These are phyloP conservation scores for Hemithea aestivaria DNA, from an alignment of 2,888 invertebrate genomes.

Conservation along the genomic window DNA sequence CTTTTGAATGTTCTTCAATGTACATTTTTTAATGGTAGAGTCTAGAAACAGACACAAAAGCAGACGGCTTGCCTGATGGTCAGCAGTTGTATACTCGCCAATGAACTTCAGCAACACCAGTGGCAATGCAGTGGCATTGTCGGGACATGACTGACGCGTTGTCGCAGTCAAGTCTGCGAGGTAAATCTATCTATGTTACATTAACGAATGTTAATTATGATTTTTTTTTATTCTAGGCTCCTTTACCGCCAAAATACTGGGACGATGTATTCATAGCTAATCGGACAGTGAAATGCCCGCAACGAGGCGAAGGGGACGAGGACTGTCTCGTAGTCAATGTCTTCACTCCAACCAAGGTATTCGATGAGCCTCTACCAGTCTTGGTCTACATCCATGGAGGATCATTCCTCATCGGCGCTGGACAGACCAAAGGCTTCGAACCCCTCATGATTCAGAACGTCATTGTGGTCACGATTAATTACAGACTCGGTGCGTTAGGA, in stretches of 20 bases:
- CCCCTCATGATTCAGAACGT: conserved; percentile 36
- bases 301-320: conserved; percentile 37
- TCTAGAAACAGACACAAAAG: too few relatives aligned
- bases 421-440: conserved; percentile 33
- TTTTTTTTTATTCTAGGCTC: conserved; percentile 26
- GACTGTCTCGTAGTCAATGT: conserved; percentile 41
- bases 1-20: too few relatives aligned
- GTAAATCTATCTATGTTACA: not conserved
- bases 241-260: conserved; percentile 32
- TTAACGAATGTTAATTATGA: not conserved
- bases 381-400: conserved; percentile 45
- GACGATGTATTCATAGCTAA: conserved; percentile 30
- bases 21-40: too few relatives aligned
- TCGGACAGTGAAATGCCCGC: conserved; percentile 35
- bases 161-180: too few relatives aligned
- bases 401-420: conserved; percentile 36
- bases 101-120: too few relatives aligned
- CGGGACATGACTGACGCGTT: too few relatives aligned
- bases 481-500: conserved; percentile 41
- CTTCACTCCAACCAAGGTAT: conserved; percentile 31
- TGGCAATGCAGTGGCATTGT: too few relatives aligned
- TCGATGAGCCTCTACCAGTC: conserved; percentile 28
- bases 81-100: too few relatives aligned
- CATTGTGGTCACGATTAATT: conserved; percentile 43
- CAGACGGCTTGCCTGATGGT: too few relatives aligned